A percentile compares a stretch with the other conserved stretches of the same genome.
These are phyloP conservation scores for Protosalanx chinensis DNA, from an alignment of 2,797 vertebrate species.

Conservation along the genomic window DNA sequence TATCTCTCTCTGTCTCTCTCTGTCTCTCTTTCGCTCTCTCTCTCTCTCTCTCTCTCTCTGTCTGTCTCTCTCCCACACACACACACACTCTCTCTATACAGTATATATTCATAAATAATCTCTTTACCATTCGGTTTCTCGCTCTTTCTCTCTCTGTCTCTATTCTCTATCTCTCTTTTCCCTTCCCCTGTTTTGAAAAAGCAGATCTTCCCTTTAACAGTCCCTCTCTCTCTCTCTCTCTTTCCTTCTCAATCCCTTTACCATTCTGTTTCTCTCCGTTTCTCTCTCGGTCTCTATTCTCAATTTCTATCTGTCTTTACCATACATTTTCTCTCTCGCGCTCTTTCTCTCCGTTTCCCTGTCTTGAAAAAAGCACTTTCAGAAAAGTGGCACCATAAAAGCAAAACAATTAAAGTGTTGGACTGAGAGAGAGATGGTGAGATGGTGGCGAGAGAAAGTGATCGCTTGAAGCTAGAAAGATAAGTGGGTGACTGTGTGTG, in stretches of 20 bases:
- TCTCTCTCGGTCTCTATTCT: too few species aligned
- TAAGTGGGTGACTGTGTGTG: background rate
- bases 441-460: slow-evolving; percentile 20
- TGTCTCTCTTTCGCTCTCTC: too few species aligned
- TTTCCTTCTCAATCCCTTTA: background rate
- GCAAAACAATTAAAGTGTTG: slow-evolving; percentile 55
- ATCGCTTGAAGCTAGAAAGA: slow-evolving; percentile 5
- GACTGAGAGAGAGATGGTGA: slow-evolving; percentile 29
- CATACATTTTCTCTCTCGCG: background rate
- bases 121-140: background rate
- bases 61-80: too few species aligned
- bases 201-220: too few species aligned
- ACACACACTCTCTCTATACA: too few species aligned
- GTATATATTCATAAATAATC: background rate
- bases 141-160: background rate
- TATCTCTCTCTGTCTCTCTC: background rate
- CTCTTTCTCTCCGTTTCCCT: slow-evolving; percentile 15
- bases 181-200: too few species aligned
- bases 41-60: too few species aligned
- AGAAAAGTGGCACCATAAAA: slow-evolving; percentile 49
- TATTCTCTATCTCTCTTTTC: too few species aligned
- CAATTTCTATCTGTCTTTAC: background rate
- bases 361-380: slow-evolving; percentile 21
- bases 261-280: slow-evolving; percentile 8
- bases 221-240: background rate